Conservation (phyloP, 2,113 vertebrate genomes). For the Thryonomys swinderianus region DNA sequence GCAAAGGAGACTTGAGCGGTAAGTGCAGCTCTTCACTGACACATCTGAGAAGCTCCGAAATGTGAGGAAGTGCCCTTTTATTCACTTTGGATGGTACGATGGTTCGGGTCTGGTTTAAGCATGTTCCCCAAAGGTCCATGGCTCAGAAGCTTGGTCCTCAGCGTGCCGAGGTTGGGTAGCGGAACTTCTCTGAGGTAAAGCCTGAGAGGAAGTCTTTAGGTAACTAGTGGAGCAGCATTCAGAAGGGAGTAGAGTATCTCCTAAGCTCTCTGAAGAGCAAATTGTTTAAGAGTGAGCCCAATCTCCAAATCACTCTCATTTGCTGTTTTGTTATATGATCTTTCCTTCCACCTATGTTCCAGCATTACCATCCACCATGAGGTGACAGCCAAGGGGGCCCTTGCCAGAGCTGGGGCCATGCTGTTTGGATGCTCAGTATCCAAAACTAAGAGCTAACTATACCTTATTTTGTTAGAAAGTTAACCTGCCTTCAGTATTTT, state of each 20-base stretch:
- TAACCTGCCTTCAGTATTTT: not conserved
- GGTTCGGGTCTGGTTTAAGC: not conserved
- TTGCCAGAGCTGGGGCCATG: not conserved
- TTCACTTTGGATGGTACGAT: not conserved
- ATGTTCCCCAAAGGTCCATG: not conserved
- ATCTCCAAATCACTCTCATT: not conserved
- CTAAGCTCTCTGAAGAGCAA: not conserved
- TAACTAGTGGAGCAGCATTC: not conserved
- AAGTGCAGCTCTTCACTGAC: not conserved
- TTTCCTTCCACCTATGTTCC: not conserved
- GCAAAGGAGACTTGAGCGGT: not conserved
- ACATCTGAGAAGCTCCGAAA: not conserved
- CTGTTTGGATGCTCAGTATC: not conserved
- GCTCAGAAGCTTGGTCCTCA: not conserved
- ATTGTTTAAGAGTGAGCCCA: not conserved
- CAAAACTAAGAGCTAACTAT: not conserved
- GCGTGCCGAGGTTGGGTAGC: no score
- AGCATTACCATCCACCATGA: not conserved
- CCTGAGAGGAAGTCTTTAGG: not conserved
- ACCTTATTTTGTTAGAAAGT: not conserved
- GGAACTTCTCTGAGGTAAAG: not conserved
- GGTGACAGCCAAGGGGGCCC: not conserved
- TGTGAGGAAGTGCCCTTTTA: not conserved
- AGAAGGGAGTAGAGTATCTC: not conserved
- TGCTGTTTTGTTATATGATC: not conserved